Percentiles rank a stretch among this genome's conserved stretches.
These are phyloP conservation scores for Pionites leucogaster DNA, from an alignment of 2,113 vertebrate genomes.

Conservation along the genomic window DNA sequence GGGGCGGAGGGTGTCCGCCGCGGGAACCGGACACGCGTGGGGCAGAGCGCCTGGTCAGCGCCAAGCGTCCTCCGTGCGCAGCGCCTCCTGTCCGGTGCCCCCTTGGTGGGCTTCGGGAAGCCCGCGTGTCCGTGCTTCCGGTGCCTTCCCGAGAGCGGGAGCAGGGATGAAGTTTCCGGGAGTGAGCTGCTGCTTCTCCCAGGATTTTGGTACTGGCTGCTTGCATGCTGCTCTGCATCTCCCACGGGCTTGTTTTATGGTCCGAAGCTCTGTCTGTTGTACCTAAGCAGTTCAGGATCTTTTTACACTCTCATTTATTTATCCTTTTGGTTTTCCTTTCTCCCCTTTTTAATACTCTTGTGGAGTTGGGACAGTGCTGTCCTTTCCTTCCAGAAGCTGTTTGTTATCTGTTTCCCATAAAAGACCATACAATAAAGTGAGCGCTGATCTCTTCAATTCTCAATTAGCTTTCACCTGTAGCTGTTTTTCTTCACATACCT, in stretches of 20 bases:
- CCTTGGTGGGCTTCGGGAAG: not conserved
- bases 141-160: not conserved
- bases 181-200: not conserved
- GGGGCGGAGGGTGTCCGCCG: not conserved
- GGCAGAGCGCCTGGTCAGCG: not conserved
- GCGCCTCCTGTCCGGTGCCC: accelerated
- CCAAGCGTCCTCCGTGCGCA: too few relatives aligned
- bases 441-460: not conserved
- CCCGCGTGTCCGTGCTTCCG: accelerated
- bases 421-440: not conserved
- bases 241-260: too few relatives aligned
- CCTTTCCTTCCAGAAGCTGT: not conserved
- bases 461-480: not conserved
- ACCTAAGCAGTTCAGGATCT: not conserved
- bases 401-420: not conserved
- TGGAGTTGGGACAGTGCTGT: not conserved
- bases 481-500: not conserved
- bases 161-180: not conserved
- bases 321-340: not conserved
- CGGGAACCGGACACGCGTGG: not conserved
- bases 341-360: not conserved
- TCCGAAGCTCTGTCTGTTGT: not conserved
- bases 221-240: accelerated
- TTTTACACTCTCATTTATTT: not conserved
- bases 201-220: not conserved